These are phyloP conservation scores for Aleiodes leptofemur DNA, from an alignment of 2,888 invertebrate species.

Conservation along the genomic window DNA sequence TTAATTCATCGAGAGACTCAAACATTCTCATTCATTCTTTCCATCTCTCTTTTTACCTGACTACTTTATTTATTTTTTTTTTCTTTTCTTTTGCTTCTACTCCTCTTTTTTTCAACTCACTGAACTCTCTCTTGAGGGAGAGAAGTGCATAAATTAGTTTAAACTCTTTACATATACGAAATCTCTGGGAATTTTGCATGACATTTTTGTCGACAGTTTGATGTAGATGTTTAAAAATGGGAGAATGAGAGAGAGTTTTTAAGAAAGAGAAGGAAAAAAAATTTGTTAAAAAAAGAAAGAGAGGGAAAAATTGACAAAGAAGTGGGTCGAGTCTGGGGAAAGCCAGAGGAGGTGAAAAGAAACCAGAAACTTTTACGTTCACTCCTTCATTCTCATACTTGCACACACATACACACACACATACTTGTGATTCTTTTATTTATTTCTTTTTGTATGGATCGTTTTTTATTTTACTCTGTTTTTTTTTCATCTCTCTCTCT, in stretches of 20 bases:
- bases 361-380: conserved; percentile 15
- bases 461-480: too few relatives aligned
- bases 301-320: conserved; percentile 23
- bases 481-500: not conserved
- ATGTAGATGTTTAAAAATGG: not conserved
- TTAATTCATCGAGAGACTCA: too few relatives aligned
- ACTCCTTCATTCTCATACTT: not conserved
- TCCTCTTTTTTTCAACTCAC: too few relatives aligned
- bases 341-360: conserved; percentile 31
- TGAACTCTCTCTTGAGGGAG: not conserved
- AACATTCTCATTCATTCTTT: too few relatives aligned
- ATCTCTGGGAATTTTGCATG: not conserved
- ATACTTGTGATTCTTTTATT: not conserved
- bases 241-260: conserved; percentile 5
- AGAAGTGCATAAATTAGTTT: not conserved
- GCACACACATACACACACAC: not conserved
- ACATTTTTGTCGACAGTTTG: not conserved
- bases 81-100: not conserved
- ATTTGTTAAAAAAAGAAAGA: conserved; percentile 1
- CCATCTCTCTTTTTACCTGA: too few relatives aligned
- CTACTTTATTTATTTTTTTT: not conserved
- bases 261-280: not conserved
- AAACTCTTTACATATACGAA: not conserved
- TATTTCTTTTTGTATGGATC: not conserved
- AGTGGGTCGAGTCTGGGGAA: conserved; percentile 41